These are phyloP conservation scores for Crocidura indochinensis DNA, from an alignment of 2,797 vertebrate genomes.

Conservation along the genomic window DNA sequence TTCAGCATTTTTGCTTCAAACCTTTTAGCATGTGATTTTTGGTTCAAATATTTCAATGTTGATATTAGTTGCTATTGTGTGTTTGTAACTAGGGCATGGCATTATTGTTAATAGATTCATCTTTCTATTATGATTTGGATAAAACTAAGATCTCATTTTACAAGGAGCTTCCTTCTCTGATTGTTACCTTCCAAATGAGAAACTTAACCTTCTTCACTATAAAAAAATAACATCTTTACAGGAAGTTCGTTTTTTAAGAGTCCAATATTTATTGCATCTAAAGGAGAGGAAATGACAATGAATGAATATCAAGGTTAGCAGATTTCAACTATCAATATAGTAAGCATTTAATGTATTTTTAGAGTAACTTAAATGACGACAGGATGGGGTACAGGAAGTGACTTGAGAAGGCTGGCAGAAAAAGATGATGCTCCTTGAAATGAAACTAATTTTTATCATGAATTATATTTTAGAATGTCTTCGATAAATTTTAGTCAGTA, in stretches of 20 bases:
- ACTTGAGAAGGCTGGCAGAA: no score
- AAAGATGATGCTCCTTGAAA: background rate
- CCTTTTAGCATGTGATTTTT: background rate
- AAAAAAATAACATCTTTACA: slow-evolving; percentile 29
- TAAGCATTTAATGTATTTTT: background rate
- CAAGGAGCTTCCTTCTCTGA: background rate
- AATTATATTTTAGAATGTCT: background rate
- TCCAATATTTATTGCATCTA: background rate
- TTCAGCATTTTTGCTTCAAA: background rate
- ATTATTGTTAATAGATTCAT: background rate
- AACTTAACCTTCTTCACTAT: background rate
- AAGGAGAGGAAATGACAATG: background rate
- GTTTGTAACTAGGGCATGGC: background rate
- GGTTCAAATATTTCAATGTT: background rate
- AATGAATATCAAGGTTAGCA: background rate
- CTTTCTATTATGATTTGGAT: background rate
- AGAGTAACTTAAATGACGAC: background rate
- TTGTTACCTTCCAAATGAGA: slow-evolving; percentile 48
- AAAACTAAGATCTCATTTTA: slow-evolving; percentile 54
- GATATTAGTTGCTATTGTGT: slow-evolving; percentile 15
- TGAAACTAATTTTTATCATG: background rate
- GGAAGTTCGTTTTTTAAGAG: slow-evolving; percentile 53
- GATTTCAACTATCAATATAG: background rate
- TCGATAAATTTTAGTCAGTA: background rate
- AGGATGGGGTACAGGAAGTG: rapidly evolving